Evolutionary conservation across 2,797 vertebrate genomes (phyloP).

Genomic region (Cottoperca gobio): DNA sequence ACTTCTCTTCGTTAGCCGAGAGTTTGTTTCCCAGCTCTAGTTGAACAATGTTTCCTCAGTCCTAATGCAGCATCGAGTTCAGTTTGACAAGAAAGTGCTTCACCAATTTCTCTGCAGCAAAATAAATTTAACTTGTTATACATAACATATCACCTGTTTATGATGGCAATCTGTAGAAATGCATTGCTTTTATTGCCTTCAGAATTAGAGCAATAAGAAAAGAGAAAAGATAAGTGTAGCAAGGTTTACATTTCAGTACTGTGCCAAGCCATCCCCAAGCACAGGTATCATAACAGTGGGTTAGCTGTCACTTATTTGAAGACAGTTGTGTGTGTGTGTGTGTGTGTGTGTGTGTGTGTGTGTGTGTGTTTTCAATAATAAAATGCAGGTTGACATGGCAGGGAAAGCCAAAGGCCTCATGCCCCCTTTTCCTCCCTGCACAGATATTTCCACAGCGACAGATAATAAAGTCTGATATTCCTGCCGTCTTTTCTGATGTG

Average conservation of each 20-base stretch:
- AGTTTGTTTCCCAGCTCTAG: slow-evolving; percentile 37
- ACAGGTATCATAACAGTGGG: slow-evolving; percentile 33
- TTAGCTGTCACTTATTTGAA: slow-evolving; percentile 43
- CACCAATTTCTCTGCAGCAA: not conserved
- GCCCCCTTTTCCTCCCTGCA: slow-evolving; percentile 63
- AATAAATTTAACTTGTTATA: slow-evolving; percentile 3
- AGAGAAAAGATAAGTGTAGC: slow-evolving; percentile 4
- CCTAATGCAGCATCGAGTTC: slow-evolving; percentile 5
- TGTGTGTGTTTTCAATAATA: slow-evolving; percentile 50
- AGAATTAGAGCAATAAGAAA: slow-evolving; percentile 25
- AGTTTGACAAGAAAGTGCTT: slow-evolving; percentile 8
- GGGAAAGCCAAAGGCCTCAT: slow-evolving; percentile 66
- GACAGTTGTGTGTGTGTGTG: slow-evolving; percentile 18
- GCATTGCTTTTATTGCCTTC: slow-evolving; percentile 15
- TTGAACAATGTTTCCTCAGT: slow-evolving; percentile 28
- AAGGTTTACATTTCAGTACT: slow-evolving; percentile 34
- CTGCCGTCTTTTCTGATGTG: slow-evolving; percentile 88
- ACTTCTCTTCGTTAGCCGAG: slow-evolving; percentile 56
- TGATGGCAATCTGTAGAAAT: slow-evolving; percentile 14
- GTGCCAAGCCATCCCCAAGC: slow-evolving; percentile 23
- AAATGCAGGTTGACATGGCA: slow-evolving; percentile 65
- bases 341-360: slow-evolving; percentile 13
- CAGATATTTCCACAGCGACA: slow-evolving; percentile 85
- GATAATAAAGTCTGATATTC: slow-evolving; percentile 89
- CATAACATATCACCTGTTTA: slow-evolving; percentile 6